phyloP scores from a whole-genome alignment of 2,888 invertebrate species.

The Chloromyia formosa region DNA sequence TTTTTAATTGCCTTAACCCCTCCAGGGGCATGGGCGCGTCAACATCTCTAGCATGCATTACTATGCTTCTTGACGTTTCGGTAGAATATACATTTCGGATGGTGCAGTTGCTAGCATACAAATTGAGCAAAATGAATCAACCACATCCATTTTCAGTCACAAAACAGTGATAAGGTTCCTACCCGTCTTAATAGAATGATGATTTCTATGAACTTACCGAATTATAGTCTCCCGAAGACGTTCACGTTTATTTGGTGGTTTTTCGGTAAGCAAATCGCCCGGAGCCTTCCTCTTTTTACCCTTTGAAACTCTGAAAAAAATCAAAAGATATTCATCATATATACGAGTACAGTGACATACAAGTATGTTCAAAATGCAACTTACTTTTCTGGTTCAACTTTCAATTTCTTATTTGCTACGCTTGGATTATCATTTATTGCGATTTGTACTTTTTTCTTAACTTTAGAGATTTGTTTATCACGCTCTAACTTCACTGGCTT shows the following conservation, averaged over 20 bases:
- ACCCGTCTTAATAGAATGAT: too few species aligned
- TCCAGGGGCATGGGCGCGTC: too few species aligned
- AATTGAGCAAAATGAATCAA: too few species aligned
- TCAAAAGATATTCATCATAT: neutral
- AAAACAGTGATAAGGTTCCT: too few species aligned
- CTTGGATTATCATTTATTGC: constrained; percentile 7
- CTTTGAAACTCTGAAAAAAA: neutral
- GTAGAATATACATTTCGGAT: too few species aligned
- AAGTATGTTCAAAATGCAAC: neutral
- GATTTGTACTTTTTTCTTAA: constrained; percentile 41
- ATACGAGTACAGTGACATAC: too few species aligned
- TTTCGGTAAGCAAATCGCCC: constrained; percentile 27
- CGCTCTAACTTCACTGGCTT: constrained; percentile 44
- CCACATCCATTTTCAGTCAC: too few species aligned
- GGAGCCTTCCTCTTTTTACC: constrained; percentile 28
- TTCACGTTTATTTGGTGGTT: constrained; percentile 39
- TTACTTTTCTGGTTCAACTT: constrained; percentile 38
- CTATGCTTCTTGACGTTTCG: too few species aligned
- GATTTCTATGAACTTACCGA: too few species aligned
- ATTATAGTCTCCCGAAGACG: constrained; percentile 20
- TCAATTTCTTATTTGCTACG: constrained; percentile 48
- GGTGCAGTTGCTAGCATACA: too few species aligned
- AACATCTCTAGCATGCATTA: too few species aligned
- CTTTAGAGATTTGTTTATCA: constrained; percentile 11
- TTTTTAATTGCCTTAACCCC: too few species aligned